Conservation (phyloP, 2,888 invertebrate genomes). For the Hemicrepidius hirtus region DNA sequence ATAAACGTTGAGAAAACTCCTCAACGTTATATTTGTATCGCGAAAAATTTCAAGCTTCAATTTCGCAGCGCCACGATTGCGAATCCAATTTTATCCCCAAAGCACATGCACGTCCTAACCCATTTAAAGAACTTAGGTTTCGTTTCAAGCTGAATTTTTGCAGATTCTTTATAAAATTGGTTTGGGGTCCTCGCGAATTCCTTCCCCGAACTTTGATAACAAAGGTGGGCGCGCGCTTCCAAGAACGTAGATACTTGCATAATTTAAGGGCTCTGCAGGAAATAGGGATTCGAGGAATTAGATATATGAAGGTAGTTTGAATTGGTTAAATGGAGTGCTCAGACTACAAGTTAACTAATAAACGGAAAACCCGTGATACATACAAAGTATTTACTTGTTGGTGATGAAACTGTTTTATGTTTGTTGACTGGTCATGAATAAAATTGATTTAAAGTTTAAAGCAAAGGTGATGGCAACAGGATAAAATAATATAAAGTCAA, state of each 20-base stretch:
- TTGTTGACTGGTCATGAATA: too few relatives aligned
- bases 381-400: too few relatives aligned
- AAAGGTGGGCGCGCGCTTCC: conserved; percentile 14
- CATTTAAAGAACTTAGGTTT: conserved; percentile 28
- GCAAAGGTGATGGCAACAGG: too few relatives aligned
- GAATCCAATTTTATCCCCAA: conserved; percentile 25
- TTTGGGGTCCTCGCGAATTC: conserved; percentile 6
- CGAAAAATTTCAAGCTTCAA: not conserved
- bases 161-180: conserved; percentile 19
- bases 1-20: not conserved
- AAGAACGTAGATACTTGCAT: conserved; percentile 15
- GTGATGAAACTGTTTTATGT: too few relatives aligned
- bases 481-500: too few relatives aligned
- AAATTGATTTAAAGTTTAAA: too few relatives aligned
- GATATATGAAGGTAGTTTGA: conserved; percentile 3
- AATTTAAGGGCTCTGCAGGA: conserved; percentile 8
- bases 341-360: conserved; percentile 1
- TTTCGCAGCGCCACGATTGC: conserved; percentile 10
- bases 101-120: conserved; percentile 27
- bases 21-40: not conserved
- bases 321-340: not conserved
- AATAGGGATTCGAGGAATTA: conserved; percentile 1
- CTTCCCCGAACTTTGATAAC: conserved; percentile 7
- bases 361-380: not conserved
- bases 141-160: conserved; percentile 18